Conservation (phyloP, 2,888 invertebrate genomes). For the Ophioninae sp. region DNA sequence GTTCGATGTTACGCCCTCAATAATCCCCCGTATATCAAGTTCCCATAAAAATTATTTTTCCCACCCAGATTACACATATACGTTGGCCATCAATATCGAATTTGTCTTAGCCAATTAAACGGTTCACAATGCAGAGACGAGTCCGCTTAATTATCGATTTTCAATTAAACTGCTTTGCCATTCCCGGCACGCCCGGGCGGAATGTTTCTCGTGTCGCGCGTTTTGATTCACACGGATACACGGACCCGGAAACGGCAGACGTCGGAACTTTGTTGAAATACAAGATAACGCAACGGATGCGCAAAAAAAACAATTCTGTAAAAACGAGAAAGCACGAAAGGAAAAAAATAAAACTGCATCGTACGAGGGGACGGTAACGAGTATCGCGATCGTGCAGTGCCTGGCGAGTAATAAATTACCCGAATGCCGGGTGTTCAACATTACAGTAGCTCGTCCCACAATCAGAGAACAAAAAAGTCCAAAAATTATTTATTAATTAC, state of each 20-base stretch:
- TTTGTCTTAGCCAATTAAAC: constrained; percentile 49
- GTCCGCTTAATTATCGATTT: constrained; percentile 54
- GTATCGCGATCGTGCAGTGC: constrained; percentile 70
- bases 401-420: constrained; percentile 75
- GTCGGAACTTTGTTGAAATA: constrained; percentile 20
- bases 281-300: constrained; percentile 10
- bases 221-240: constrained; percentile 4
- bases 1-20: not conserved
- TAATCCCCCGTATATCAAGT: not conserved
- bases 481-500: constrained; percentile 78
- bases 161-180: constrained; percentile 54
- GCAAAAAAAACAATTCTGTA: constrained; percentile 20
- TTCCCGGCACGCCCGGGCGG: constrained; percentile 31
- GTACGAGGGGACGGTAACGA: constrained; percentile 58
- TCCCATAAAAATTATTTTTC: constrained; percentile 36
- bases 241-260: constrained; percentile 16
- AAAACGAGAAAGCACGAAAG: constrained; percentile 15
- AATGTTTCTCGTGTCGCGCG: constrained; percentile 37
- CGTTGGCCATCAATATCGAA: constrained; percentile 47
- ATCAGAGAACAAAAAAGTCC: constrained; percentile 64
- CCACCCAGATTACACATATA: constrained; percentile 11
- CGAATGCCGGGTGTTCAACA: constrained; percentile 57
- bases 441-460: constrained; percentile 60
- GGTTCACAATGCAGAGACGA: constrained; percentile 20
- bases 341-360: constrained; percentile 45